phyloP scores from a whole-genome alignment of 2,113 vertebrate genomes.

The Cottus gobio region DNA sequence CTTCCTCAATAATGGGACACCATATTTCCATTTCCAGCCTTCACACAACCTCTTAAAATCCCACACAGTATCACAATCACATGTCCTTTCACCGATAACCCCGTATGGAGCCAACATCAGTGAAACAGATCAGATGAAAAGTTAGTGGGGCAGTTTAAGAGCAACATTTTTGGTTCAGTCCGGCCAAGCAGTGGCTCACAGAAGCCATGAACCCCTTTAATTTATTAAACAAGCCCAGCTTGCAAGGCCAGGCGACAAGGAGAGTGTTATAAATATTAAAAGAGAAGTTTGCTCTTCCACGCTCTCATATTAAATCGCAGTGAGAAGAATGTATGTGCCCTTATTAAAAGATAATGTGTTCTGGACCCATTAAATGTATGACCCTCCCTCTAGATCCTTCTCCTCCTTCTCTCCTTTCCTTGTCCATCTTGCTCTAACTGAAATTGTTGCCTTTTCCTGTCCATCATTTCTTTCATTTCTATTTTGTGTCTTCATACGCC shows the following conservation, averaged over 20 bases:
- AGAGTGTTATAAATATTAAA: conserved; percentile 82
- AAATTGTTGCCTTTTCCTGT: conserved; percentile 56
- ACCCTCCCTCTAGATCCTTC: conserved; percentile 44
- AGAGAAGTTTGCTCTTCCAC: conserved; percentile 76
- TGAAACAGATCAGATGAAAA: conserved; percentile 42
- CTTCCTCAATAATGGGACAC: not conserved
- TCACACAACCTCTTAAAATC: not conserved
- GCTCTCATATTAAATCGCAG: conserved; percentile 80
- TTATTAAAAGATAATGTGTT: conserved; percentile 84
- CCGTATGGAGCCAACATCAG: conserved; percentile 7
- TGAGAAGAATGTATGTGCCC: conserved; percentile 78
- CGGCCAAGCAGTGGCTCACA: conserved; percentile 45
- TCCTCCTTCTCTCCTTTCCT: conserved; percentile 25
- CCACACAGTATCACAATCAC: conserved; percentile 14
- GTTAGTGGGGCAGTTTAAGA: conserved; percentile 32
- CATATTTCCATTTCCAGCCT: not conserved
- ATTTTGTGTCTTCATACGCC: conserved; percentile 29
- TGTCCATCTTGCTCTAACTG: conserved; percentile 24
- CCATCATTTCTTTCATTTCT: conserved; percentile 39
- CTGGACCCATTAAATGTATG: conserved; percentile 72
- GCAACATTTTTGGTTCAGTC: conserved; percentile 42
- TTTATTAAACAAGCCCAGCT: conserved; percentile 76
- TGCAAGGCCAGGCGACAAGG: conserved; percentile 61
- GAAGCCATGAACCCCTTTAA: conserved; percentile 67
- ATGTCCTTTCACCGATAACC: not conserved